These are phyloP conservation scores for Monoplex corrugatus DNA, from an alignment of 2,888 invertebrate genomes.

Conservation along the genomic window DNA sequence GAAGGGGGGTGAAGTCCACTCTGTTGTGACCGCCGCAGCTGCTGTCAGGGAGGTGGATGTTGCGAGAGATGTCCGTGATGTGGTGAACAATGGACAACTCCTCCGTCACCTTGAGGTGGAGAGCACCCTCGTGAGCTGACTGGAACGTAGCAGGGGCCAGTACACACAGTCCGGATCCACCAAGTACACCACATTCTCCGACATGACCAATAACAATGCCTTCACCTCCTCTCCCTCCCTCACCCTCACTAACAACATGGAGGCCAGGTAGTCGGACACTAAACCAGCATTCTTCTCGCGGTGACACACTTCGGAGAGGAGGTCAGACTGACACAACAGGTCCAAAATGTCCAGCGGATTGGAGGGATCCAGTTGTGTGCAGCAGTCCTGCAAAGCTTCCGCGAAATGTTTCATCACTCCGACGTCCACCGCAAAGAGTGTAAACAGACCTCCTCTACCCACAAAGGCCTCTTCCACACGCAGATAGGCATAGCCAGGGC, in stretches of 20 bases:
- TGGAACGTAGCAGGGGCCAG: slow-evolving; percentile 77
- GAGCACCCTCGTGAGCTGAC: slow-evolving; percentile 61
- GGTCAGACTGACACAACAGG: slow-evolving; percentile 66
- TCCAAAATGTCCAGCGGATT: slow-evolving; percentile 64
- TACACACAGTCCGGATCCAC: slow-evolving; percentile 70
- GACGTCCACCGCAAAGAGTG: slow-evolving; percentile 70
- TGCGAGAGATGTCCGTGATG: slow-evolving; percentile 73
- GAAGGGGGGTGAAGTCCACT: slow-evolving; percentile 47
- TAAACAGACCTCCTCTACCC: slow-evolving; percentile 75
- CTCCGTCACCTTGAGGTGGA: slow-evolving; percentile 70
- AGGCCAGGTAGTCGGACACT: slow-evolving; percentile 70
- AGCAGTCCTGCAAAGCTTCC: slow-evolving; percentile 62
- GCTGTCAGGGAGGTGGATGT: slow-evolving; percentile 16
- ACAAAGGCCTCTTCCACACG: slow-evolving; percentile 79
- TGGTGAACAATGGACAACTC: slow-evolving; percentile 72
- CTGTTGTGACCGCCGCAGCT: background rate
- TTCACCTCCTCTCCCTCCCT: slow-evolving; percentile 53
- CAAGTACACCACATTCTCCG: slow-evolving; percentile 75
- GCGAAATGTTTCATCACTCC: slow-evolving; percentile 71
- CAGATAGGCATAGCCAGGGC: slow-evolving; percentile 73
- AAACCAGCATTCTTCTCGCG: slow-evolving; percentile 67
- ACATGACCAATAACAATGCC: slow-evolving; percentile 71
- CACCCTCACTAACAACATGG: slow-evolving; percentile 63
- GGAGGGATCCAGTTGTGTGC: slow-evolving; percentile 55
- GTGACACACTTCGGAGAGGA: slow-evolving; percentile 66